Evolutionary conservation across 2,888 invertebrate genomes (phyloP), one percentile per base, ranked within the genome.

Genomic region (Caenorhabditis zanzibari): DNA sequence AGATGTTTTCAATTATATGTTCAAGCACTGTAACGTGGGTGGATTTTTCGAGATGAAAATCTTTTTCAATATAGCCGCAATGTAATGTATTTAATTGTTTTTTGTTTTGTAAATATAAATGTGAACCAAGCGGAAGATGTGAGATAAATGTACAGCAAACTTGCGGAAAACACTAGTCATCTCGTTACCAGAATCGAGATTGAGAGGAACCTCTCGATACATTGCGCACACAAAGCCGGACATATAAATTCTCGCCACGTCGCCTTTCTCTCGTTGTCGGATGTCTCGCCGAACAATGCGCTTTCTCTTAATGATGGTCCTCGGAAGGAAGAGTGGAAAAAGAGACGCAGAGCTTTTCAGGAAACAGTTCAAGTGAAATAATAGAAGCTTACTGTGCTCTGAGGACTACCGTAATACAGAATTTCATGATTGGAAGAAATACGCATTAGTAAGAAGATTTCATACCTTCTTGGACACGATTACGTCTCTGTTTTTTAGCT

Each of bases 201-300:
- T 32, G 61, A 22, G 44, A 19, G 58, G 61, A 66, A 66, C 38
- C 76, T 59, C 76, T 38, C 38, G 7, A 75, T 28, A 26, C 16
- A 19, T 32, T 69, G 77, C 77, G 77, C 69, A 69, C 61, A 77
- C 76, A 76, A 44, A 44, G 41, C 26, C 38, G 24, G 63, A 26
- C 44, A 28, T n/a, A 44, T 56, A 35, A 58, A 73, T 76, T 76
- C 68, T 76, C 75, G 75, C 69, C 77, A 77, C 77, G 77, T 71
- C 77, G 77, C 38, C 77, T 38, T 38, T 22, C 35, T 69, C 69
- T 69, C 77, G 52, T 32, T 61, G 69, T 77, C 77, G 35, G 24
- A 52, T 19, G 41, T n/a, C 77, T 77, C 77, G 19, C n/a, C 19
- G 14, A 19, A 59, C 9, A 6, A 22, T 24, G 52, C 35, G n/a